These are phyloP conservation scores for Heloderma charlesbogerti DNA, from an alignment of 2,113 vertebrate genomes.

Conservation along the genomic window DNA sequence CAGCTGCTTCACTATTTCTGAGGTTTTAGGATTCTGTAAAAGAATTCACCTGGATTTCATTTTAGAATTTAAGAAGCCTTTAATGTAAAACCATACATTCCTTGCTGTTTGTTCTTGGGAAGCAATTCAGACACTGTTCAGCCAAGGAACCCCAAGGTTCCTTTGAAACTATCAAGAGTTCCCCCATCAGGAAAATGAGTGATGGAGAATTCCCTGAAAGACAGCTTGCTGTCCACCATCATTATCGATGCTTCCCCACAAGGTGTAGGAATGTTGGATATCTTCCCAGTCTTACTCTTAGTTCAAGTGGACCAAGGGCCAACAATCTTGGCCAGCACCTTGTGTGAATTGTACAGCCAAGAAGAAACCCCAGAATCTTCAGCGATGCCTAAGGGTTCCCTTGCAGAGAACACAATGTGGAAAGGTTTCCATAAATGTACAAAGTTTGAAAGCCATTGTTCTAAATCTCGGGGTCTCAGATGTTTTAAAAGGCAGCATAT, in stretches of 20 bases:
- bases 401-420: not conserved
- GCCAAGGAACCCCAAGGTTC: not conserved
- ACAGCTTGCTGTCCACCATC: fast-evolving
- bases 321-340: not conserved
- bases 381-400: not conserved
- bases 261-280: not conserved
- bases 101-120: not conserved
- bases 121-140: not conserved
- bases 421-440: not conserved
- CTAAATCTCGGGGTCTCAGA: not conserved
- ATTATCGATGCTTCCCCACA: not conserved
- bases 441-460: not conserved
- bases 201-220: not conserved
- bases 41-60: not conserved
- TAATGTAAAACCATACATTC: not conserved
- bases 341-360: not conserved
- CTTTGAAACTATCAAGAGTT: not conserved
- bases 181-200: not conserved
- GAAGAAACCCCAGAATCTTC: not conserved
- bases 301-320: not conserved
- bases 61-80: not conserved
- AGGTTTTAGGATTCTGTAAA: conserved; percentile 90
- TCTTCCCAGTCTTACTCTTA: not conserved
- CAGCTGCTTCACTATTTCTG: conserved; percentile 80
- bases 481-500: not conserved